Percentiles rank a stretch among this genome's conserved stretches.
Conservation (phyloP, 2,888 invertebrate species). For the Synergus itoensis region DNA sequence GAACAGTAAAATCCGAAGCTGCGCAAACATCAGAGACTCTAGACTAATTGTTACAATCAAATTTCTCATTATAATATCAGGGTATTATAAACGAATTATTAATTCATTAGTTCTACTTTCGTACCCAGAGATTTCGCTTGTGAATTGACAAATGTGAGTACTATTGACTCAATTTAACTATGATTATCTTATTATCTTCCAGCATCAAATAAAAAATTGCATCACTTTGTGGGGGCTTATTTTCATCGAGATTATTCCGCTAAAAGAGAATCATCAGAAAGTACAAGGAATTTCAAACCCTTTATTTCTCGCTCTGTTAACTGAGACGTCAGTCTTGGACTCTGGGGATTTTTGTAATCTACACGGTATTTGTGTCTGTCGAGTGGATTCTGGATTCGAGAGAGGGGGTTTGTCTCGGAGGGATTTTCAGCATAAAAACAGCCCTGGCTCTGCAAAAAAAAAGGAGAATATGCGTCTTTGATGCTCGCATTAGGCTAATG, state of each 20-base stretch:
- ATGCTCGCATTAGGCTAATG: constrained; percentile 38
- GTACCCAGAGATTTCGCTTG: not conserved
- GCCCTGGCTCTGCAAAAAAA: not conserved
- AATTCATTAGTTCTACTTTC: not conserved
- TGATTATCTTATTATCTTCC: too few relatives aligned
- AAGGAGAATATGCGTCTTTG: constrained; percentile 23
- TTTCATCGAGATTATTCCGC: not conserved
- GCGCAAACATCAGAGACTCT: not conserved
- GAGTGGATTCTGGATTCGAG: not conserved
- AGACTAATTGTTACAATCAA: not conserved
- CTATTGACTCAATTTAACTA: too few relatives aligned
- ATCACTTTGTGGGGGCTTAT: too few relatives aligned
- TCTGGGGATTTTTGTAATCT: constrained; percentile 20
- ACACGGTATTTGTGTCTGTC: not conserved
- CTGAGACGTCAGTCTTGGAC: not conserved
- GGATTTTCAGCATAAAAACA: constrained; percentile 19
- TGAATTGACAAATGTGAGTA: too few relatives aligned
- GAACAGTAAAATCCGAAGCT: not conserved
- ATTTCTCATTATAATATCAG: not conserved
- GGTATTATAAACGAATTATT: not conserved
- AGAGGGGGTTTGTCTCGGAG: constrained; percentile 29
- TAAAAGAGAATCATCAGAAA: not conserved
- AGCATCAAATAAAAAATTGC: too few relatives aligned
- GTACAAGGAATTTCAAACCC: not conserved
- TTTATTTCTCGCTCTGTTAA: not conserved